Evolutionary conservation across 2,797 vertebrate species (phyloP).

Genomic region (Orientallactaga sibirica): DNA sequence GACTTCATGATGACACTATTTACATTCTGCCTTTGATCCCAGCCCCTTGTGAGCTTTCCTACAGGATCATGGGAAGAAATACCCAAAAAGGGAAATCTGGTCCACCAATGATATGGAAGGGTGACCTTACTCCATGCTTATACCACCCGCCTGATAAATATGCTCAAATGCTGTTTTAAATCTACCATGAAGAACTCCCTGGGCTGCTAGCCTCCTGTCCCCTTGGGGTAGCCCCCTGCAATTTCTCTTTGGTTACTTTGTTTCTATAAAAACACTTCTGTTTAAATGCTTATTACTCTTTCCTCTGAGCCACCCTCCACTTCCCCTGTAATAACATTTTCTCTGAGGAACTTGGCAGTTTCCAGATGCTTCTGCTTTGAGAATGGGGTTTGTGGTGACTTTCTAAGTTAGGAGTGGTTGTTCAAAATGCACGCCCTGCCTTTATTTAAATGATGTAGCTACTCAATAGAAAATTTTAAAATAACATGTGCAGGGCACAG

Average conservation of each 20-base stretch:
- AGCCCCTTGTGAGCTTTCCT: not conserved
- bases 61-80: not conserved
- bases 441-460: conserved; percentile 30
- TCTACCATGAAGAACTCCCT: too few relatives aligned
- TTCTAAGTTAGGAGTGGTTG: not conserved
- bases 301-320: not conserved
- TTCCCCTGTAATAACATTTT: too few relatives aligned
- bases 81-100: not conserved
- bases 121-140: not conserved
- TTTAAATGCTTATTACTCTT: not conserved
- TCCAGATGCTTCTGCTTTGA: not conserved
- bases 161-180: not conserved
- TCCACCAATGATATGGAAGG: not conserved
- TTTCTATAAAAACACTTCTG: not conserved
- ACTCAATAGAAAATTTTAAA: conserved; percentile 37
- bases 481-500: not conserved
- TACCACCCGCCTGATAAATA: not conserved
- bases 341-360: not conserved
- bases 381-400: not conserved
- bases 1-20: not conserved
- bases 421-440: not conserved
- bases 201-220: not conserved
- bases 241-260: not conserved
- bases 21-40: not conserved
- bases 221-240: not conserved